Conservation (phyloP, 2,888 invertebrate genomes). For the Hyposoter didymator region DNA sequence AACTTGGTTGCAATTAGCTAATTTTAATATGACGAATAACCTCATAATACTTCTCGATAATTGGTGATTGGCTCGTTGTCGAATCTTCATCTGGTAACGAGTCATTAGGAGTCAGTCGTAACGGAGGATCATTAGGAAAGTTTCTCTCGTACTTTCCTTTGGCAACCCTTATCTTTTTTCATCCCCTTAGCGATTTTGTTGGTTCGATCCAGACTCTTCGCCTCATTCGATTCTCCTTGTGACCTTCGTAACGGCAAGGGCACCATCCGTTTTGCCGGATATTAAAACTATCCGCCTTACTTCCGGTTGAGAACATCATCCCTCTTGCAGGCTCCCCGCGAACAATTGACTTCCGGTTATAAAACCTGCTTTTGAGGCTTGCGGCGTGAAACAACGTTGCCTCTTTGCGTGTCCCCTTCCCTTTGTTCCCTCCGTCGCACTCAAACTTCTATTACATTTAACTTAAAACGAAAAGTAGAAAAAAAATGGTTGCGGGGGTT, state of each 20-base stretch:
- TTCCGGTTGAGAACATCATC: slow-evolving; percentile 51
- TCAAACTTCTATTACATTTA: neutral
- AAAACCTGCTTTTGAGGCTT: slow-evolving; percentile 48
- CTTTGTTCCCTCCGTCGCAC: too few relatives aligned
- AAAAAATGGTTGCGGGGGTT: neutral
- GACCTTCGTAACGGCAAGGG: neutral
- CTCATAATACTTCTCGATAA: neutral
- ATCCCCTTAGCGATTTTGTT: neutral
- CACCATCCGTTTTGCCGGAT: slow-evolving; percentile 73
- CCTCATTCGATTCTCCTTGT: neutral
- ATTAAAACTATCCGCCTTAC: slow-evolving; percentile 79
- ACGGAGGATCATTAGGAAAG: neutral
- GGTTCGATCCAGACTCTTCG: neutral
- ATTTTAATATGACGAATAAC: neutral
- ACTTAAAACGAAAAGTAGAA: neutral
- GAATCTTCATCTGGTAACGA: neutral
- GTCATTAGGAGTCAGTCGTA: neutral
- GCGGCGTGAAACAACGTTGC: neutral
- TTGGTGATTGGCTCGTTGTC: neutral
- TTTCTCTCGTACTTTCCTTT: neutral
- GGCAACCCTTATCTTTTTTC: neutral
- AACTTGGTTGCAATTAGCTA: neutral
- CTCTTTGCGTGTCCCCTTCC: slow-evolving; percentile 15
- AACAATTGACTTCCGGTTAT: slow-evolving; percentile 76
- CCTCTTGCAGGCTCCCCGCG: slow-evolving; percentile 41